Conservation (phyloP, 1,140 invertebrate genomes). For the Lasioglossum baleicum region DNA sequence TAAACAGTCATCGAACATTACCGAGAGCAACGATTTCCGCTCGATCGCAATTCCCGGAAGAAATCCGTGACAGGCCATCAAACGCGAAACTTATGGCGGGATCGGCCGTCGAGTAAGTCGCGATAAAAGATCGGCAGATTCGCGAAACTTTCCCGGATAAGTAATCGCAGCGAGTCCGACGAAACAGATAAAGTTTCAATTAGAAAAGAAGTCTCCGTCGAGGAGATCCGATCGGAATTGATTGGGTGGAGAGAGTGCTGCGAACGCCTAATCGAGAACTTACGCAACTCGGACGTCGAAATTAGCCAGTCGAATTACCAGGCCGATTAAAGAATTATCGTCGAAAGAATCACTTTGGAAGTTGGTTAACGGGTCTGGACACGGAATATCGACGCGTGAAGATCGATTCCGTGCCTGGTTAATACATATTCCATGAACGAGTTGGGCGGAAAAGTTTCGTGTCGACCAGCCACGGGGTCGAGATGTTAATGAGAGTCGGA, state of each 20-base stretch:
- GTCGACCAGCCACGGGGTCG: conserved; percentile 42
- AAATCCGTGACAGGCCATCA: too few relatives aligned
- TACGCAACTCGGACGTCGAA: not conserved
- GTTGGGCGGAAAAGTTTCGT: conserved; percentile 36
- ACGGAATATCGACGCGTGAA: conserved; percentile 2
- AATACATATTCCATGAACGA: conserved; percentile 49
- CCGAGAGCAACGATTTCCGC: too few relatives aligned
- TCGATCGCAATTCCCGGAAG: too few relatives aligned
- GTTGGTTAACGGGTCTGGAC: conserved; percentile 9
- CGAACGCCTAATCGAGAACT: conserved; percentile 13
- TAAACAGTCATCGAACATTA: too few relatives aligned
- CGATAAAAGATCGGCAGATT: too few relatives aligned
- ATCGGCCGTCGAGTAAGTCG: too few relatives aligned
- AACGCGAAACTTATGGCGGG: too few relatives aligned
- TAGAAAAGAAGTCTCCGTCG: not conserved
- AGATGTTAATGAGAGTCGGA: conserved; percentile 63
- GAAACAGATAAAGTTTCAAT: conserved; percentile 16
- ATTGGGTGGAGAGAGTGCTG: not conserved
- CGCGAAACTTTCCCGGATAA: too few relatives aligned
- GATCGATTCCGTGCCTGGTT: conserved; percentile 23
- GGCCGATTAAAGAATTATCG: not conserved
- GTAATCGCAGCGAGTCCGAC: too few relatives aligned
- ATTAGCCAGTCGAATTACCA: not conserved
- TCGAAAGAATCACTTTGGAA: not conserved
- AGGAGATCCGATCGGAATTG: not conserved